Conservation (phyloP, 2,113 vertebrate species). For the human region DNA sequence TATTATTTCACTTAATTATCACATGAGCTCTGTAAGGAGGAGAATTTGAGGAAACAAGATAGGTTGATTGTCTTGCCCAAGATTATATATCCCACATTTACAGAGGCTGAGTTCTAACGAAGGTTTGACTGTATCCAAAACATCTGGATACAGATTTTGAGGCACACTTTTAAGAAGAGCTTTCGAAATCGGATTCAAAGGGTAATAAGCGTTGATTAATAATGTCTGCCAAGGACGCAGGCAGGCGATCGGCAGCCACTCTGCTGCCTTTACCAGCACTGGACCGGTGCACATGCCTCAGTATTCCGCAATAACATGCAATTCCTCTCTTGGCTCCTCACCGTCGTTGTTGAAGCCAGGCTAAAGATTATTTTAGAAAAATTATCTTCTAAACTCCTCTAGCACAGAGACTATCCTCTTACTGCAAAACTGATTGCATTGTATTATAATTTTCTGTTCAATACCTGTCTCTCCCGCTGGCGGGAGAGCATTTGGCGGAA, state of each 20-base stretch:
- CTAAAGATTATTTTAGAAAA: background rate
- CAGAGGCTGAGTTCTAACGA: background rate
- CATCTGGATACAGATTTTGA: background rate
- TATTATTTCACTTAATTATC: background rate
- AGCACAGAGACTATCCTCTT: background rate
- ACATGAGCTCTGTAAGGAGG: background rate
- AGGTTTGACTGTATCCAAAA: background rate
- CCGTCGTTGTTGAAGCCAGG: accelerated
- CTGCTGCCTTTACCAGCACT: background rate
- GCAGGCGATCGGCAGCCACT: too few relatives aligned
- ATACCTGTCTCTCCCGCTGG: background rate
- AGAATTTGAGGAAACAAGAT: background rate
- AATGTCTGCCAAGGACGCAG: background rate
- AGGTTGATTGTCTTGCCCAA: background rate
- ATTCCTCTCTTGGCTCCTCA: background rate
- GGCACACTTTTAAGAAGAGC: background rate
- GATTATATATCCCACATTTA: background rate
- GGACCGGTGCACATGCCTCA: too few relatives aligned
- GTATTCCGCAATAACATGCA: background rate
- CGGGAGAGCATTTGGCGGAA: background rate
- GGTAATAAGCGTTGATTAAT: background rate
- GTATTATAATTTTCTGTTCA: background rate
- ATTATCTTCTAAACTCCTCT: background rate
- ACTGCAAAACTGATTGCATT: background rate
- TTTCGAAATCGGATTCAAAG: background rate